Percentiles rank a stretch among this genome's conserved stretches.
phyloP scores from a whole-genome alignment of 2,113 vertebrate species.

The Arothron firmamentum region DNA sequence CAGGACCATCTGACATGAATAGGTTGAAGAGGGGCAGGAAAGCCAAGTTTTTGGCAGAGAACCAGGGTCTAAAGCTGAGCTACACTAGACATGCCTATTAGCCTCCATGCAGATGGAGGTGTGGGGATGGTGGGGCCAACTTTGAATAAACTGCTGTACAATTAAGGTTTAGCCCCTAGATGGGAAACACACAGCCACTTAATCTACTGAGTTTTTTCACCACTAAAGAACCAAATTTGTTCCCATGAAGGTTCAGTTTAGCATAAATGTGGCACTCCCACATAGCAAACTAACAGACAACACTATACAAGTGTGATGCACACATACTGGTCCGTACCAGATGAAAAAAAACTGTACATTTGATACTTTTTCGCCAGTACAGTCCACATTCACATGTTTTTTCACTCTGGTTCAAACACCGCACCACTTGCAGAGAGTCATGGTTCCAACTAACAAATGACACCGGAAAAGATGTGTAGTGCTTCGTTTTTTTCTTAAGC shows the following conservation, averaged over 20 bases:
- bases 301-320: not conserved
- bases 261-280: slow-evolving; percentile 55
- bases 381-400: too few relatives aligned
- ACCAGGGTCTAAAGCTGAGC: slow-evolving; percentile 58
- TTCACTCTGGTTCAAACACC: too few relatives aligned
- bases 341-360: too few relatives aligned
- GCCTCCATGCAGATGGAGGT: slow-evolving; percentile 32
- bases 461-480: too few relatives aligned
- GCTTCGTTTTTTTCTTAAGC: too few relatives aligned
- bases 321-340: too few relatives aligned
- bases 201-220: slow-evolving; percentile 59
- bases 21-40: slow-evolving; percentile 59
- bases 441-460: too few relatives aligned
- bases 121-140: not conserved
- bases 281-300: slow-evolving; percentile 54
- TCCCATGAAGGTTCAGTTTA: slow-evolving; percentile 67
- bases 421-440: too few relatives aligned
- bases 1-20: slow-evolving; percentile 62
- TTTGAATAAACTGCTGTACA: slow-evolving; percentile 42
- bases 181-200: slow-evolving; percentile 57
- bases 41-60: slow-evolving; percentile 63
- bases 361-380: too few relatives aligned
- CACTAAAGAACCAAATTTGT: slow-evolving; percentile 46
- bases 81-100: slow-evolving; percentile 59
- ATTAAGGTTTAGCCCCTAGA: slow-evolving; percentile 29